A percentile compares a stretch with the other conserved stretches of the same genome.
phyloP scores from a whole-genome alignment of 2,888 invertebrate genomes.

The Ametastegia equiseti region DNA sequence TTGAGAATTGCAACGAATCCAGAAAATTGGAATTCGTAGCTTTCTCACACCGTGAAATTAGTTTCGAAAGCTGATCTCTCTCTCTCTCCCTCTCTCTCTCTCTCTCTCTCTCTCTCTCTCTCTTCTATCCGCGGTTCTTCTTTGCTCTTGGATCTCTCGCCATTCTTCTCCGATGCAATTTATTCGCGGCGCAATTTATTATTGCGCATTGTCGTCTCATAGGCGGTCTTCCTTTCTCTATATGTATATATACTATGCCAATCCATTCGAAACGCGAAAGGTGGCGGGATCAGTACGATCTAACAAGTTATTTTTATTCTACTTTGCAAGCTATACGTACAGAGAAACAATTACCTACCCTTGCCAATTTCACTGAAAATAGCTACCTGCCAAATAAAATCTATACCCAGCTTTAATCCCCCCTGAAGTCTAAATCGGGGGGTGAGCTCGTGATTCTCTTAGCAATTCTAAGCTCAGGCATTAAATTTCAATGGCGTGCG shows the following conservation, averaged over 20 bases:
- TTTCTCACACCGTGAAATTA: slow-evolving; percentile 38
- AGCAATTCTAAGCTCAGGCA: slow-evolving; percentile 12
- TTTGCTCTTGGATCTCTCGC: slow-evolving; percentile 1
- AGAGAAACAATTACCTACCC: slow-evolving; percentile 15
- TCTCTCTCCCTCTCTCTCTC: background rate
- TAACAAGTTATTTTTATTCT: background rate
- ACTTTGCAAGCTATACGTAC: background rate
- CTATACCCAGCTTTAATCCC: slow-evolving; percentile 5
- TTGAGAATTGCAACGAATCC: slow-evolving; percentile 27
- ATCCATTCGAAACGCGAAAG: slow-evolving; percentile 24
- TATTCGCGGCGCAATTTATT: slow-evolving; percentile 36
- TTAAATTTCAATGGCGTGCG: slow-evolving; percentile 41
- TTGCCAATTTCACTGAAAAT: background rate
- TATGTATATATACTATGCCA: too few relatives aligned
- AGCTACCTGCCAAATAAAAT: slow-evolving; percentile 14
- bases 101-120: background rate
- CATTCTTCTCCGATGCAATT: slow-evolving; percentile 38
- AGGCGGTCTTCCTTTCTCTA: slow-evolving; percentile 3
- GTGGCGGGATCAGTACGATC: background rate
- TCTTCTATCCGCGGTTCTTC: too few relatives aligned
- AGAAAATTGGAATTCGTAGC: slow-evolving; percentile 31
- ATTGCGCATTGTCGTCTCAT: slow-evolving; percentile 36
- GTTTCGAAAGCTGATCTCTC: slow-evolving; percentile 32
- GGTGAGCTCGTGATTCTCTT: slow-evolving; percentile 1
- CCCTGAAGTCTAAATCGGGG: slow-evolving; percentile 25